Evolutionary conservation across 2,888 invertebrate genomes (phyloP), one percentile per base, ranked within the genome.

Genomic region (Brenthis hecate): DNA sequence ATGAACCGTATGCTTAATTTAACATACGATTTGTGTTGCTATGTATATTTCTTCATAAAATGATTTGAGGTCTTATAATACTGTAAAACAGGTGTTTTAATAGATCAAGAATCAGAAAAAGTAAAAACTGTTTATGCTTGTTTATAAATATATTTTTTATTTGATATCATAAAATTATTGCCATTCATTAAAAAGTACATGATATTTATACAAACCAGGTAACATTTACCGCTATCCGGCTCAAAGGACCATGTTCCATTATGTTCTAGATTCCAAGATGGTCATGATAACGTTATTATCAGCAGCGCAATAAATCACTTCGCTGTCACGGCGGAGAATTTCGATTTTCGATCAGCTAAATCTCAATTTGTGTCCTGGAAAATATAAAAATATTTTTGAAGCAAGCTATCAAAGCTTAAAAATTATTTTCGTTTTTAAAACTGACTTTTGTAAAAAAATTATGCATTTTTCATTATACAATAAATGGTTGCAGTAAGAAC

Each of bases 231-330:
- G 70, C 48, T 65, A 72, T 74, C 73, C 67, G 70, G 72, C 66
- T 73, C 73, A 69, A 71, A 76, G 73, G 75, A 73, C 75, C 76
- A 73, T 73, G 74, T 75, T 74, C 71, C 74, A 68, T 72, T 71
- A 72, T 72, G 71, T 69, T 67, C 72, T 65, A 69, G 72, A 72
- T 80, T 79, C 77, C 81, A 80, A 81, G 80, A 83, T 83, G 81
- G 81, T 77, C 68, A 58, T 66, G 73, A 82, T 84, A 82, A 75
- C 78, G 75, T 78, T 77, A 78, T 82, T 84, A 83, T 81, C 82
- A 79, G 74, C 66, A 56, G 47, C 68, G 78, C 77, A 80, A 85
- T 85, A 85, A 84, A 86, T 86, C 84, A 85, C 76, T 73, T 75
- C 66, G 74, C 78, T 81, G 84, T 85, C 84, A 79, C 75, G 70